Base-by-base conservation (phyloP, 1,140 invertebrate species). In the Littorina saxatilis region DNA sequence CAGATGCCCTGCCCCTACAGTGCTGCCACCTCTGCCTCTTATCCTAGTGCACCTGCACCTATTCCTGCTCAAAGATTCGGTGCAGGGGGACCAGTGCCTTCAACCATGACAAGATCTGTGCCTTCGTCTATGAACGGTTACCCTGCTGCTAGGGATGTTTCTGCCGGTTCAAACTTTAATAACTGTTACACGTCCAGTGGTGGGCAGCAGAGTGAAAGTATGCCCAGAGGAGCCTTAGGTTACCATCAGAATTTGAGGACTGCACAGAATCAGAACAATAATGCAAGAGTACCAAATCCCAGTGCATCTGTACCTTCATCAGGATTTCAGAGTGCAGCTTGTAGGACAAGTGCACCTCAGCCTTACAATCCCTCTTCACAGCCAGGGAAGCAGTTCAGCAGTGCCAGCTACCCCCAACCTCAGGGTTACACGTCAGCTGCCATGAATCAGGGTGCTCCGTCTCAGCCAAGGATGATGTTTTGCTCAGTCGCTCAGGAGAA, bases 401-500 rank as follows among this genome's bases (percentile, higher is more conserved):
- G 9, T 15, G 17, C 4, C 11, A 27, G 35, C 17, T n/a, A 35
- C 3, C 35, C 66, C 35, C 35, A 23, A 2, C 35, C 66, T 68
- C 37, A 68, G 13, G 66, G 66, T 40, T 4, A 17, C 39, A 35
- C 66, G 4, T 68, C 32, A 23, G 13, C 3, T 37, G 15, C 23
- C 3, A 5, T 9, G 27, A 9, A 68, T 1, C 66, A 68, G 4
- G 13, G 66, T 76, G 68, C n/a, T 79, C 73, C 15, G 76, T 83
- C 61, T 68, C 83, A 40, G 83, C 79, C 29, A 47, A 78, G n/a
- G 43, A 68, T 61, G 43, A 74, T 61, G 37, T 68, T 39, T 76
- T 73, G 17, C 77, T 73, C 76, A 66, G 50, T 17, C 68, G 66
- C 27, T 40, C 55, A 15, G 20, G 39, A 35, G 17, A 27, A 47